Evolutionary conservation across 2,888 invertebrate genomes (phyloP), one percentile per base, ranked within the genome.

Genomic region (Drosophila pseudotalamancana): DNA sequence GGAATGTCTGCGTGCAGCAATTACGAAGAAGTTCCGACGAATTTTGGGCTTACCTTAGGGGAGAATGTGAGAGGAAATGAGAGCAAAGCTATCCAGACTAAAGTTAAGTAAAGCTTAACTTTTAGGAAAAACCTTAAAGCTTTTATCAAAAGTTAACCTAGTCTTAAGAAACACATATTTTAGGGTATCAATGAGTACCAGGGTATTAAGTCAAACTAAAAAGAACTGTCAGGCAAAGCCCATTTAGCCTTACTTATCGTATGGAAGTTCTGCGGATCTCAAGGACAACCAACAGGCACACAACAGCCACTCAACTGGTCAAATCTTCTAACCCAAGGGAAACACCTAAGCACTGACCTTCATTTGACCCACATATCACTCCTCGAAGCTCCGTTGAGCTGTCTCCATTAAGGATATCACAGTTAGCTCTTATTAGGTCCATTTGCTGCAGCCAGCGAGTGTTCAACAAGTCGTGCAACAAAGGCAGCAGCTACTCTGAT

Each of bases 381-480:
- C 48, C n/a, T 48, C 23, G 6, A 16, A n/a, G 5, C 8, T 11
- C 1, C 16, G 2, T 25, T 4, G 0, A 14, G 9, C 5, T 11
- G 40, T 14, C n/a, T 12, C 11, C 6, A 9, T 14, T 12, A 6
- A n/a, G 23, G 8, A n/a, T 16, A 5, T 8, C 34, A n/a, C n/a
- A 27, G 27, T 12, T 0, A 35, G 12, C 9, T 18, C n/a, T n/a
- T 60, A 75, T 59, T 69, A 50, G 59, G 68, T 35, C 29, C 40
- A 60, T 55, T 68, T 54, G 55, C 9, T 32, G 53, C 35, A 45
- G 37, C 31, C 40, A 31, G 31, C 46, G 64, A 56, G 29, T 59
- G 67, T 45, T 67, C 57, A 72, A 72, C 72, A 72, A 55, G 54
- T 72, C 73, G 72, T 68, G 53, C 50, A 50, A 56, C 53, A 64